Evolutionary conservation across 2,113 vertebrate species (phyloP).

Genomic region (Patagioenas fasciata): DNA sequence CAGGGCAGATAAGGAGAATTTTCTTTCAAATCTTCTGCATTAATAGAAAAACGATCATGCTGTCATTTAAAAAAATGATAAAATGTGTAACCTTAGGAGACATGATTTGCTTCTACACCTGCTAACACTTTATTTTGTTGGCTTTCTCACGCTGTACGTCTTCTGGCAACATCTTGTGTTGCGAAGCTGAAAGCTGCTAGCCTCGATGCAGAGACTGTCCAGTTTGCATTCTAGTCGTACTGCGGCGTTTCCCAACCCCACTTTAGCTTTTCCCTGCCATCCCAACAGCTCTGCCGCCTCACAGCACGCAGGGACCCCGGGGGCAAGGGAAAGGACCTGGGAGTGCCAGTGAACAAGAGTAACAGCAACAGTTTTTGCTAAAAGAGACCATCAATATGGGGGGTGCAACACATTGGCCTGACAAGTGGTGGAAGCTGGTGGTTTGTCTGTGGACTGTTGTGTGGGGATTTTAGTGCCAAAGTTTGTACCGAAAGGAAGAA

Average conservation of each 20-base stretch:
- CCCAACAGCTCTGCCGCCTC: background rate
- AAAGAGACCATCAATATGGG: background rate
- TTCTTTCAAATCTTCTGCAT: background rate
- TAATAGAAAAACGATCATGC: background rate
- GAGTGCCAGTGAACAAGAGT: background rate
- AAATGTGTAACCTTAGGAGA: background rate
- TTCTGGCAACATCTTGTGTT: background rate
- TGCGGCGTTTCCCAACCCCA: background rate
- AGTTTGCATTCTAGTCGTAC: slow-evolving; percentile 44
- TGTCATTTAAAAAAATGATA: background rate
- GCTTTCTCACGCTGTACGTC: background rate
- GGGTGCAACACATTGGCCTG: rapidly evolving
- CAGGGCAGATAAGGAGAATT: background rate
- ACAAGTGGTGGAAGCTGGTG: background rate
- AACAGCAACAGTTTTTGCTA: background rate
- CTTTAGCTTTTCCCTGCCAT: background rate
- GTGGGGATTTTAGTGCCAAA: background rate
- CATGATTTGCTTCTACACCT: background rate
- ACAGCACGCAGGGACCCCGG: background rate
- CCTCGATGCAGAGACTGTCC: background rate
- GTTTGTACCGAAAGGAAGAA: background rate
- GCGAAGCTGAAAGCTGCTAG: background rate
- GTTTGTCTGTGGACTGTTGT: background rate
- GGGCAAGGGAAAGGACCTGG: background rate
- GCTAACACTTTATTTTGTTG: background rate